Evolutionary conservation across 2,113 vertebrate genomes (phyloP), one percentile per base, ranked within the genome.

Genomic region (Hystrix cristata): DNA sequence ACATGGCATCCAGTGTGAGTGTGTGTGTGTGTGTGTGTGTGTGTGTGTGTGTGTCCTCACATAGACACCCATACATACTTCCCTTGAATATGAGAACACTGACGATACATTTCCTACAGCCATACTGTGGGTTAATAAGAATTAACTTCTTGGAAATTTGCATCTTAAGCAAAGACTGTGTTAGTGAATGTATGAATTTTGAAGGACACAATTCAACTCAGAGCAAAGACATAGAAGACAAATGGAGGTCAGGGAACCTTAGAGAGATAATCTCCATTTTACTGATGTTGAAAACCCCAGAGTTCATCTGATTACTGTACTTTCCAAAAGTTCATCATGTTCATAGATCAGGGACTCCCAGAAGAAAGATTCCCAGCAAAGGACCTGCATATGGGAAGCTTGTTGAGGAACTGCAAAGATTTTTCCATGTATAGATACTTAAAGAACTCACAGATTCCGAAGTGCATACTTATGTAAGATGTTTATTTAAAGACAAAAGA

Each of bases 401-500:
- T 65, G 46, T 34, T 38, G 48, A 93, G 27, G 19, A 85, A 91
- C 65, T 93, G 21, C 6, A 78, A 91, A 53, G 16, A 76, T 91
- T 91, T 89, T 89, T 38, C 31, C 51, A 48, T 76, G 23, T 81
- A 53, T 16, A 64, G n/a, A 59, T 79, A 87, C 74, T 87, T 90
- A 34, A 90, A 83, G n/a, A 15, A 91, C 64, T 88, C 82, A 48
- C 21, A 81, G 11, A 90, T 29, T 80, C 55, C 43, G 76, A 46
- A 87, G 19, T 93, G n/a, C 1, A 69, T 51, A 57, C 31, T 90
- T 23, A 62, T 74, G 43, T 87, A 94, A 84, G 9, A 46, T 46
- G 85, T 91, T 87, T 92, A 79, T 48, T 83, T 96, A 62, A 87
- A 91, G 14, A n/a, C 38, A 87, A 82, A 81, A 82, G 38, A 55